Percentiles rank a stretch among this genome's conserved stretches.
These are phyloP conservation scores for Oligia fasciuncula DNA, from an alignment of 2,888 invertebrate genomes.

Conservation along the genomic window DNA sequence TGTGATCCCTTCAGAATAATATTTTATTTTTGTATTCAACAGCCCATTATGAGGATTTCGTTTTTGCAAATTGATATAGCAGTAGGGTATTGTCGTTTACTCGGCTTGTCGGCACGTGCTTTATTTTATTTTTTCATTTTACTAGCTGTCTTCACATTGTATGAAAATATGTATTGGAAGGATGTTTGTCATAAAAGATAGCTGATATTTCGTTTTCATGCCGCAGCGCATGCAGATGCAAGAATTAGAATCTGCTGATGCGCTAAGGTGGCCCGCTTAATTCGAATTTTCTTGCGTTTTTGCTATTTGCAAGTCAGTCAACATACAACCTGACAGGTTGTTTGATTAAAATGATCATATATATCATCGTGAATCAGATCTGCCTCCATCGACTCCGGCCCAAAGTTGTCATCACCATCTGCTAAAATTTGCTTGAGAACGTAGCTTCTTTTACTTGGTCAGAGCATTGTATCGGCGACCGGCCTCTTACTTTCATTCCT, in stretches of 20 bases:
- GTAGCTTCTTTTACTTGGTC: no score
- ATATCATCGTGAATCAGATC: neutral
- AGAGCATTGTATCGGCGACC: no score
- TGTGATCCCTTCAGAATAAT: constrained; percentile 62
- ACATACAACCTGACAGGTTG: neutral
- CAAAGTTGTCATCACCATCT: neutral
- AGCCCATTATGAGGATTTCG: constrained; percentile 58
- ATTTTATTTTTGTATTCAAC: constrained; percentile 58
- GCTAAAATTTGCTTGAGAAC: neutral
- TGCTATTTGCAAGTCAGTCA: neutral
- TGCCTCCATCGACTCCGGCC: neutral
- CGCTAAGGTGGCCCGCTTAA: neutral
- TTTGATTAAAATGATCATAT: neutral
- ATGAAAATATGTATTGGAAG: neutral
- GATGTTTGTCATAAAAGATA: neutral
- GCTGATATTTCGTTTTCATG: neutral
- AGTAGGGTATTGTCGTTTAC: constrained; percentile 34
- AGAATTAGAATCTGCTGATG: neutral
- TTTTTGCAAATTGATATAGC: constrained; percentile 56
- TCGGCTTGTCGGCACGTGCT: constrained; percentile 18
- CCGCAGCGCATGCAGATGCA: neutral
- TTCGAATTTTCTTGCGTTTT: neutral
- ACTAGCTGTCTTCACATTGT: neutral
- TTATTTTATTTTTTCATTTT: constrained; percentile 1
- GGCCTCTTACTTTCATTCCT: neutral